Conservation (phyloP, 1,140 invertebrate species). For the Atopsyche davidsoni region DNA sequence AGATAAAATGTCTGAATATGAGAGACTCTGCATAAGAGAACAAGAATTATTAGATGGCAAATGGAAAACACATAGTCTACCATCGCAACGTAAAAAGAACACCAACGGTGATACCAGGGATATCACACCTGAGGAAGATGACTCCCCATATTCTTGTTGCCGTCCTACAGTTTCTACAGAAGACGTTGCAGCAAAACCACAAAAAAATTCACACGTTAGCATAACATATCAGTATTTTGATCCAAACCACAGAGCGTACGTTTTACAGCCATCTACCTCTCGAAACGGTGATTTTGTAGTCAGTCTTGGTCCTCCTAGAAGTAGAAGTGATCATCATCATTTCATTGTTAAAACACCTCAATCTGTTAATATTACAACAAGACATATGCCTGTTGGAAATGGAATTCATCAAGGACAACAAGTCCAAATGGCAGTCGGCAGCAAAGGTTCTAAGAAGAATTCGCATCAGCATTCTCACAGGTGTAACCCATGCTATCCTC, state of each 20-base stretch:
- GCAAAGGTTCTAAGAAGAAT: constrained; percentile 34
- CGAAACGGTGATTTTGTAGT: constrained; percentile 62
- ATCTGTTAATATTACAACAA: constrained; percentile 20
- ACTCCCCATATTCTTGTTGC: constrained; percentile 49
- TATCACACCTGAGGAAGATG: constrained; percentile 35
- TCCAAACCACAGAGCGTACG: constrained; percentile 57
- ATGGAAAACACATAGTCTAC: constrained; percentile 82
- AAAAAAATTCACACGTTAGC: constrained; percentile 50
- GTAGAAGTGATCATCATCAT: constrained; percentile 57
- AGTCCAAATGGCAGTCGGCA: constrained; percentile 33
- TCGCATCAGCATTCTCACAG: constrained; percentile 52
- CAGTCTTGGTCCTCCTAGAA: constrained; percentile 57
- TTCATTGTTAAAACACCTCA: constrained; percentile 56
- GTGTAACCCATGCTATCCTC: constrained; percentile 68
- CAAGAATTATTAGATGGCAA: constrained; percentile 75
- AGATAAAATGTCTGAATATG: constrained; percentile 79
- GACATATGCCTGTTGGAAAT: constrained; percentile 8
- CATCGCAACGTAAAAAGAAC: constrained; percentile 69
- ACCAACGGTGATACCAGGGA: constrained; percentile 43
- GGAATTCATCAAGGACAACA: constrained; percentile 12
- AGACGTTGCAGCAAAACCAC: constrained; percentile 59
- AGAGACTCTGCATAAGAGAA: constrained; percentile 75
- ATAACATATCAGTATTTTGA: constrained; percentile 66
- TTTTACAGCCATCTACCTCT: constrained; percentile 53
- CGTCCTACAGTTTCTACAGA: constrained; percentile 63